phyloP scores from a whole-genome alignment of 2,113 vertebrate genomes.

The Sceloporus tristichus region DNA sequence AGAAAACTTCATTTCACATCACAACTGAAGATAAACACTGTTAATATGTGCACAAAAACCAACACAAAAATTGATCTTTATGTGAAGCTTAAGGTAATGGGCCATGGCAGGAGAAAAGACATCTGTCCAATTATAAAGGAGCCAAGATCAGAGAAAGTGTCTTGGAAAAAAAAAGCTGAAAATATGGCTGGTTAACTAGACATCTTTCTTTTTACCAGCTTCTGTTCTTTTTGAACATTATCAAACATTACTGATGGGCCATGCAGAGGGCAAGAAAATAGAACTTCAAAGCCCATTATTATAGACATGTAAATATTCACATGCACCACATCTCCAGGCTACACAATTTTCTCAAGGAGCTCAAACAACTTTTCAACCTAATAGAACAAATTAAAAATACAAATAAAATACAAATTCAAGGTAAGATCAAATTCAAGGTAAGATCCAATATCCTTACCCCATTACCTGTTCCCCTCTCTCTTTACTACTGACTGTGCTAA shows the following conservation, averaged over 20 bases:
- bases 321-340: too few relatives aligned
- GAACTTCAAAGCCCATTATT: too few relatives aligned
- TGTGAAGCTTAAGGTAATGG: neutral
- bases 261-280: neutral
- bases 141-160: neutral
- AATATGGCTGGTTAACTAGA: too few relatives aligned
- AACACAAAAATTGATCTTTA: neutral
- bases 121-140: neutral
- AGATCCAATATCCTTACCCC: too few relatives aligned
- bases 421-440: neutral
- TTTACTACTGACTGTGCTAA: too few relatives aligned
- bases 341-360: neutral
- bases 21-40: neutral
- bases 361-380: neutral
- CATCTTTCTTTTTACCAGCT: too few relatives aligned
- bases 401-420: neutral
- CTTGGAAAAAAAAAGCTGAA: too few relatives aligned
- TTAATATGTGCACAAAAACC: too few relatives aligned
- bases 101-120: neutral
- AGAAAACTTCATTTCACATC: neutral
- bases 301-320: too few relatives aligned
- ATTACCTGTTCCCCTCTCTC: too few relatives aligned
- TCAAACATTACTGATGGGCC: neutral
- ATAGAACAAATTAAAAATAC: neutral
- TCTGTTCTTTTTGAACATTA: neutral